Conservation (phyloP, 2,113 vertebrate species). For the Procavia capensis region DNA sequence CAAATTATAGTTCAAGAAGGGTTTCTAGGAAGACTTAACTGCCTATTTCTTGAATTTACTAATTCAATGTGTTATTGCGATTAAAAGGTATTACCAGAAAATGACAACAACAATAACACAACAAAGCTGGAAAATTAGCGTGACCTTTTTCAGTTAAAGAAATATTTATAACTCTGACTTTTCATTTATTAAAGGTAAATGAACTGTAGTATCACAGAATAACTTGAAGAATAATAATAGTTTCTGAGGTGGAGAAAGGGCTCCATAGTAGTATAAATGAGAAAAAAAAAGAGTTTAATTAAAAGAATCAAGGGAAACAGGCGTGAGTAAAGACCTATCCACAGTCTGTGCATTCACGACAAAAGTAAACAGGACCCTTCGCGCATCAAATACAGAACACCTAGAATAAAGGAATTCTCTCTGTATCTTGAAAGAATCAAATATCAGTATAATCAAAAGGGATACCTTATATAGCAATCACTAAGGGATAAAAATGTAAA, state of each 20-base stretch:
- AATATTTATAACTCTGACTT: constrained; percentile 33
- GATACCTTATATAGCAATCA: not conserved
- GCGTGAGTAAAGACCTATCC: not conserved
- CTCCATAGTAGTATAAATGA: not conserved
- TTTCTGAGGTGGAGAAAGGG: not conserved
- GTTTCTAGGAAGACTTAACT: not conserved
- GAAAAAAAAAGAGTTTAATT: not conserved
- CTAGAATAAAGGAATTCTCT: not conserved
- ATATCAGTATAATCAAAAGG: not conserved
- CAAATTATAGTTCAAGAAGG: not conserved
- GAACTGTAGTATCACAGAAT: not conserved
- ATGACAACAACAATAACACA: no score
- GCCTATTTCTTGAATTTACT: constrained; percentile 29
- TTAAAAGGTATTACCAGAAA: constrained; percentile 34
- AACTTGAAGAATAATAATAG: constrained; percentile 21
- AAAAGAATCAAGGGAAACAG: not conserved
- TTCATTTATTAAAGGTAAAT: not conserved
- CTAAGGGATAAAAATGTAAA: not conserved
- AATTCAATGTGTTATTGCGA: not conserved
- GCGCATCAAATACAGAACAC: not conserved
- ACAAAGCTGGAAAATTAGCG: not conserved
- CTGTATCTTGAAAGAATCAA: not conserved
- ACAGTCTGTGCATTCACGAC: not conserved
- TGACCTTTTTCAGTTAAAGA: constrained; percentile 19
- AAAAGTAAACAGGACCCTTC: not conserved